Percentiles rank a stretch among this genome's conserved stretches.
Conservation (phyloP, 2,888 invertebrate genomes). For the Calephelis perditalis region DNA sequence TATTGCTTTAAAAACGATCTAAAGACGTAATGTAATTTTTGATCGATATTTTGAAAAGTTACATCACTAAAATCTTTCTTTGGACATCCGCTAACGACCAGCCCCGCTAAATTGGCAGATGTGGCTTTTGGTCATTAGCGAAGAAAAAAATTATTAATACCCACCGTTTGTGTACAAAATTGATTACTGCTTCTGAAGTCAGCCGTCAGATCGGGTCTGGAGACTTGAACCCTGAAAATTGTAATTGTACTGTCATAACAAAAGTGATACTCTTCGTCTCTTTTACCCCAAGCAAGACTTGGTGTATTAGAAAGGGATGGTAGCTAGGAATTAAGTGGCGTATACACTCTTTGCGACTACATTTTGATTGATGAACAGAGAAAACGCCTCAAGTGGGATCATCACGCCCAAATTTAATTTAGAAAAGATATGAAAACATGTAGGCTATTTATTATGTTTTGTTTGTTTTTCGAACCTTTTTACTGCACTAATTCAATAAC, state of each 20-base stretch:
- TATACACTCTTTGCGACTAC: conserved; percentile 53
- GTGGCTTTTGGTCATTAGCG: conserved; percentile 69
- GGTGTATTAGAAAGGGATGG: conserved; percentile 44
- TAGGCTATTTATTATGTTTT: conserved; percentile 57
- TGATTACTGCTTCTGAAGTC: conserved; percentile 74
- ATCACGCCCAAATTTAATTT: conserved; percentile 76
- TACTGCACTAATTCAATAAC: conserved; percentile 40
- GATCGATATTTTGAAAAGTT: conserved; percentile 1
- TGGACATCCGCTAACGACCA: conserved; percentile 68
- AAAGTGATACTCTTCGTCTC: conserved; percentile 37
- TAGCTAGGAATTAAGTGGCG: conserved; percentile 57
- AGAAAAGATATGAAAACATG: conserved; percentile 59
- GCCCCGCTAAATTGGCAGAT: conserved; percentile 64
- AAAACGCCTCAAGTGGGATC: conserved; percentile 72
- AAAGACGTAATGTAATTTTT: not conserved
- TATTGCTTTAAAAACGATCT: conserved; percentile 26
- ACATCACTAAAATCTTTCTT: conserved; percentile 35
- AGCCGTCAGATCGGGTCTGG: conserved; percentile 52
- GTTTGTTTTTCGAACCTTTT: conserved; percentile 64
- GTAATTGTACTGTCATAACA: conserved; percentile 61
- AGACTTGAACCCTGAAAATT: conserved; percentile 67
- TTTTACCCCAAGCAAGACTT: not conserved
- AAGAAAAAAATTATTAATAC: conserved; percentile 70
- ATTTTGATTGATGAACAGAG: conserved; percentile 75
- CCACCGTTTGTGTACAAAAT: conserved; percentile 73